These are phyloP conservation scores for Xanthorhoe designata DNA, from an alignment of 2,888 invertebrate species.

Conservation along the genomic window DNA sequence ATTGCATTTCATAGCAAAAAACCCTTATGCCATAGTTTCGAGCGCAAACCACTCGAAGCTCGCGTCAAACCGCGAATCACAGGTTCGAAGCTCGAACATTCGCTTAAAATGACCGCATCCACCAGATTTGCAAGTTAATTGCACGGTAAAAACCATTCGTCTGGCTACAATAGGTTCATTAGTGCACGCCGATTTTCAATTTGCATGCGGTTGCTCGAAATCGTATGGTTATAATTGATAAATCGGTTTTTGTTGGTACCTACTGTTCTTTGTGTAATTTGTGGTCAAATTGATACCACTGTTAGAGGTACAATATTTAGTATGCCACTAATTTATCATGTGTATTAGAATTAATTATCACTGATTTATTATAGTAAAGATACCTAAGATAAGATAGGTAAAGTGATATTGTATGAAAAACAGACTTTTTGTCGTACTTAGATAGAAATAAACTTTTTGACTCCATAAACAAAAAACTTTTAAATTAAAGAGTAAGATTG, in stretches of 20 bases:
- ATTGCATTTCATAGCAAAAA: neutral
- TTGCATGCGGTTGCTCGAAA: slow-evolving; percentile 53
- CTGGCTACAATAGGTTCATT: slow-evolving; percentile 68
- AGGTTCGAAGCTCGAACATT: slow-evolving; percentile 20
- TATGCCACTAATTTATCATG: no score
- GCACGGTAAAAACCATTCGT: slow-evolving; percentile 64
- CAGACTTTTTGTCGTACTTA: no score
- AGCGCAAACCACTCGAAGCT: slow-evolving; percentile 6
- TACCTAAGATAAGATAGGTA: no score
- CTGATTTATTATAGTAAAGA: no score
- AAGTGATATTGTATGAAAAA: no score
- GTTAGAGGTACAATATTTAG: no score
- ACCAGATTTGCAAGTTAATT: slow-evolving; percentile 66
- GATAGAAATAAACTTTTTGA: no score
- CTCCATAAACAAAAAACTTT: no score
- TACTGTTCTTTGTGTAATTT: slow-evolving; percentile 8
- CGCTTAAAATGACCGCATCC: slow-evolving; percentile 62
- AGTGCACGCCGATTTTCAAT: slow-evolving; percentile 64
- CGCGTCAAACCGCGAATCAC: slow-evolving; percentile 29
- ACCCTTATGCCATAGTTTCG: neutral
- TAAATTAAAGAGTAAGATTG: no score
- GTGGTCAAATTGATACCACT: neutral
- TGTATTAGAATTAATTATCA: no score
- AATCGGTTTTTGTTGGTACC: slow-evolving; percentile 47
- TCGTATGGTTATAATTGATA: slow-evolving; percentile 60